Evolutionary conservation across 2,797 vertebrate genomes (phyloP), one percentile per base, ranked within the genome.

Genomic region (Periparus ater): DNA sequence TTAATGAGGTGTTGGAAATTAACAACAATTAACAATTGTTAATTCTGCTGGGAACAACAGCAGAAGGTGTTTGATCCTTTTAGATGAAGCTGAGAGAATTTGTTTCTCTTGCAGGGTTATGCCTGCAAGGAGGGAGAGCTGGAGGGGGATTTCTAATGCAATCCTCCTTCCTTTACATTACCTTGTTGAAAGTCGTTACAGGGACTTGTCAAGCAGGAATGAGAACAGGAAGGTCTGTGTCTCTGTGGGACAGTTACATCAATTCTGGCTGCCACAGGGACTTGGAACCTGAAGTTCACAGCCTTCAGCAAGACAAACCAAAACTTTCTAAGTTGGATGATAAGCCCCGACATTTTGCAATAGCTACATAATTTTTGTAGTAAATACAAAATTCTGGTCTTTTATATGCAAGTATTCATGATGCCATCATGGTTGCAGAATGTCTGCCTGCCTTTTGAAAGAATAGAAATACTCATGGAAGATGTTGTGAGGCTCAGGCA

Each of bases 1-100:
- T 97, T 98, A 97, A 97, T 97, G 97, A 97, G 74, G 93, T 97
- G 97, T 91, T 97, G 77, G 97, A 98, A 98, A 98, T 97, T 97
- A 97, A 97, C 97, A 97, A 96, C 97, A 97, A 98, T 98, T 98
- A 98, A 96, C 96, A 97, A 85, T 40, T 40, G 12, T 40, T 40
- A 40, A 40, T 40, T 40, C 38, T 93, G 92, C 65, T 57, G 82
- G 75, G 93, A 97, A 97, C 53, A 97, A 89, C 73, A 89, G 92
- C 95, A 97, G 93, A 96, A 97, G 95, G 95, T 97, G 93, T 91
- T 95, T 95, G 95, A 95, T 94, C 77, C 89, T 45, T 91, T 66
- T 57, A 91, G 34, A 96, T 48, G 55, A 97, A 95, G 82, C n/a
- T 54, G 62, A 29, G n/a, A 74, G 47, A 61, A 74, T 94, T 91